A percentile compares a stretch with the other conserved stretches of the same genome.
These are phyloP conservation scores for Chanos chanos DNA, from an alignment of 2,797 vertebrate genomes.

Conservation along the genomic window DNA sequence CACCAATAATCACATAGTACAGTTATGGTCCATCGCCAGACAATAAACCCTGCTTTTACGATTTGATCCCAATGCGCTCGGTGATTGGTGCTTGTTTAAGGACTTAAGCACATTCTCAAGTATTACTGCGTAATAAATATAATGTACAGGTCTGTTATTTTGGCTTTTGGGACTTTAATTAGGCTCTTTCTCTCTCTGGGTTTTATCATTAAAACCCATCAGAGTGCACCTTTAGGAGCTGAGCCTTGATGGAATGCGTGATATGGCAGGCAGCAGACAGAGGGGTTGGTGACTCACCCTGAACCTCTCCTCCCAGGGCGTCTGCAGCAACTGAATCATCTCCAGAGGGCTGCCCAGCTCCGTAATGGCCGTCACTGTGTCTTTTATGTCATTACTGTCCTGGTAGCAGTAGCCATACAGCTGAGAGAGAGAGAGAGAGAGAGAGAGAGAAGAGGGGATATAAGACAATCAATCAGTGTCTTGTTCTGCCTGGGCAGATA, in stretches of 20 bases:
- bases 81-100: too few relatives aligned
- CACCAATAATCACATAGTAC: too few relatives aligned
- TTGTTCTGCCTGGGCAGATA: constrained; percentile 1
- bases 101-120: too few relatives aligned
- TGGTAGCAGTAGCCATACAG: constrained; percentile 88
- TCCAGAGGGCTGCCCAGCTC: constrained; percentile 85
- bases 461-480: constrained; percentile 23
- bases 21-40: too few relatives aligned
- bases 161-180: too few relatives aligned
- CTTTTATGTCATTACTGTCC: constrained; percentile 81
- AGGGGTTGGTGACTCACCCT: constrained; percentile 70
- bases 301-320: constrained; percentile 88
- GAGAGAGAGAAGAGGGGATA: constrained; percentile 4
- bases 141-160: too few relatives aligned
- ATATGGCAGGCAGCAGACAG: constrained; percentile 23
- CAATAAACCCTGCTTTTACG: too few relatives aligned
- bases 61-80: too few relatives aligned
- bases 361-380: constrained; percentile 86
- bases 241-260: constrained; percentile 35
- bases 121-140: too few relatives aligned
- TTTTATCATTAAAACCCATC: not conserved
- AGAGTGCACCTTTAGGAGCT: constrained; percentile 17
- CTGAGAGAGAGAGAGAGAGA: constrained; percentile 51
- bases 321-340: constrained; percentile 88
- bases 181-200: too few relatives aligned